Base-by-base conservation (phyloP, 1,140 invertebrate genomes). In the Aphaenogaster rudis region DNA sequence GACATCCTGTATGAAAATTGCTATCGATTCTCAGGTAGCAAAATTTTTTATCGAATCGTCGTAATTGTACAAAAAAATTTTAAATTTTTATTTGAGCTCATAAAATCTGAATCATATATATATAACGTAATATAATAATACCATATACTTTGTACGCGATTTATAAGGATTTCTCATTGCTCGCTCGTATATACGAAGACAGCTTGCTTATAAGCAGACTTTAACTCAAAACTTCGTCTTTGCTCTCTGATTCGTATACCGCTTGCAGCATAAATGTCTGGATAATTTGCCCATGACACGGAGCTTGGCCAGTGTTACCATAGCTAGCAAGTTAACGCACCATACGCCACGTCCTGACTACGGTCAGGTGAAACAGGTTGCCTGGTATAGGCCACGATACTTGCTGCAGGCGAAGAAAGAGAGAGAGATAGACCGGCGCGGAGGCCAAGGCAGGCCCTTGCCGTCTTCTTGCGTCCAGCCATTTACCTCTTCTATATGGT, bases 401-500 rank as follows among this genome's bases (percentile, higher is more conserved):
- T 50, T 28, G 54, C 89, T 50, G 66, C 84, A 48, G 69, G 64
- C n/a, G 48, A 39, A 80, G 45, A 80, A 39, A 57, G 77, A 17
- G 36, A 45, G 54, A 78, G 28, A 80, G 50, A 48, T 6, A 59
- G 80, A 77, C 42, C 17, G 42, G 33, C 42, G 52, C 52, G 67
- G 50, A 89, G 89, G 54, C 78, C 88, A 57, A 71, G 72, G 90
- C 88, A 87, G 66, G 36, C 81, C 63, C 80, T 86, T 76, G 86
- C 82, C 77, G 76, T 74, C 88, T 88, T 90, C 89, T 91, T 88
- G 77, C 69, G 54, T 63, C 86, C 77, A 78, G 63, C 72, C 77
- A 85, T 92, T 92, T 88, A 87, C 82, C 76, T 88, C 87, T 92
- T 91, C 89, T 91, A 88, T 89, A 88, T 85, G 86, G 89, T 92